phyloP scores from a whole-genome alignment of 1,140 invertebrate species.

The Drosophila teissieri region DNA sequence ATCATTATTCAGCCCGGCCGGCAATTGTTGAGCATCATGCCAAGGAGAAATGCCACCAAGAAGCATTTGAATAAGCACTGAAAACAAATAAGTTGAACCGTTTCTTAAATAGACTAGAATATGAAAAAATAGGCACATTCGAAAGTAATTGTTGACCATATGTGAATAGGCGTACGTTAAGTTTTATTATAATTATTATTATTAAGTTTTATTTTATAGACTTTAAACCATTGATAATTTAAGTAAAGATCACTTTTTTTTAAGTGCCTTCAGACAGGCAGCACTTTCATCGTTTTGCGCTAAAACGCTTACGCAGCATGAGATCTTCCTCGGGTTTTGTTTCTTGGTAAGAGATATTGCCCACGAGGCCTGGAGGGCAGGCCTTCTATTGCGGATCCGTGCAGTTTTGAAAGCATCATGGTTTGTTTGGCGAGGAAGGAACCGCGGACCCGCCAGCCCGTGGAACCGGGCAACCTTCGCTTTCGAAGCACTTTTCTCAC shows the following conservation, averaged over 20 bases:
- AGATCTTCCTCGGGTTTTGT: conserved; percentile 57
- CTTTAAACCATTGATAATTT: neutral
- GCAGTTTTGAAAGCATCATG: conserved; percentile 38
- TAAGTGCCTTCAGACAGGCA: conserved; percentile 29
- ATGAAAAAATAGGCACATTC: too few relatives aligned
- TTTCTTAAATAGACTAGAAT: neutral
- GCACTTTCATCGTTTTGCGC: conserved; percentile 62
- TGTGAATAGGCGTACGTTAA: neutral
- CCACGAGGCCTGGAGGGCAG: conserved; percentile 41
- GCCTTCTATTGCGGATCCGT: conserved; percentile 38
- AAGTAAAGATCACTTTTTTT: neutral
- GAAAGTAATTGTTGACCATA: too few relatives aligned
- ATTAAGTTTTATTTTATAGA: too few relatives aligned
- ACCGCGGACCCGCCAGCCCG: conserved; percentile 11
- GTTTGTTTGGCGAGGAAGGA: conserved; percentile 22
- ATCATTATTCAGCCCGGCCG: conserved; percentile 71
- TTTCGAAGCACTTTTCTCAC: conserved; percentile 11
- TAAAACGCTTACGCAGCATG: conserved; percentile 78
- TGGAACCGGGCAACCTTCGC: conserved; percentile 37
- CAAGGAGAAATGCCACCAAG: conserved; percentile 67
- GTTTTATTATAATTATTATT: too few relatives aligned
- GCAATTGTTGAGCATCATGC: conserved; percentile 73
- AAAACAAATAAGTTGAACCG: neutral
- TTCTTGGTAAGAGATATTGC: conserved; percentile 19
- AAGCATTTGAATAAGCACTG: neutral